These are phyloP conservation scores for Heteronetta atricapilla DNA, from an alignment of 2,113 vertebrate genomes.

Conservation along the genomic window DNA sequence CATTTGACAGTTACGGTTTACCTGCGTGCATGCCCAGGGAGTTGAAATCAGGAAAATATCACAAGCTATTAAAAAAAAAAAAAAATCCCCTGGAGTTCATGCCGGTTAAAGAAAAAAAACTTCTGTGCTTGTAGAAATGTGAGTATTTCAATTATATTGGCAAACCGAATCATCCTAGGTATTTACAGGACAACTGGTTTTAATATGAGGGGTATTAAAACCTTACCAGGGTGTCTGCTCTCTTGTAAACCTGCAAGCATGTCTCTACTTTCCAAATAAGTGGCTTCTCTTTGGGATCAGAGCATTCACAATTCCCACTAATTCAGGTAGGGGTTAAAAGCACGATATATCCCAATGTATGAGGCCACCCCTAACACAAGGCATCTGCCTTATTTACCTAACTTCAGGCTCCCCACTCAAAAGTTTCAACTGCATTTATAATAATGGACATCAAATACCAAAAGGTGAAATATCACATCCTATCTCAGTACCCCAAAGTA, in stretches of 20 bases:
- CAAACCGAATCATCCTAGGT: not conserved
- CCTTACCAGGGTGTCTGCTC: fast-evolving
- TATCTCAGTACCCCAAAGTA: not conserved
- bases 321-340: not conserved
- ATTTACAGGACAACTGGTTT: not conserved
- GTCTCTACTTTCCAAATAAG: not conserved
- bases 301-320: not conserved
- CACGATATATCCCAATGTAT: not conserved
- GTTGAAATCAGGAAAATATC: not conserved
- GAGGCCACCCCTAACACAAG: not conserved
- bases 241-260: not conserved
- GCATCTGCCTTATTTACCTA: not conserved
- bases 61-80: not conserved
- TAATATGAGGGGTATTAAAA: not conserved
- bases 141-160: not conserved
- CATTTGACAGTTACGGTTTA: not conserved
- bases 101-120: not conserved
- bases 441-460: not conserved
- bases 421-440: not conserved
- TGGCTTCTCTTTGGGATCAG: not conserved
- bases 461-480: not conserved
- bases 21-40: not conserved
- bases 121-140: not conserved
- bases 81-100: not conserved
- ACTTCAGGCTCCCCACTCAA: not conserved